Evolutionary conservation across 1,140 invertebrate genomes (phyloP), one percentile per base, ranked within the genome.

Genomic region (Xylocopa sonorina): DNA sequence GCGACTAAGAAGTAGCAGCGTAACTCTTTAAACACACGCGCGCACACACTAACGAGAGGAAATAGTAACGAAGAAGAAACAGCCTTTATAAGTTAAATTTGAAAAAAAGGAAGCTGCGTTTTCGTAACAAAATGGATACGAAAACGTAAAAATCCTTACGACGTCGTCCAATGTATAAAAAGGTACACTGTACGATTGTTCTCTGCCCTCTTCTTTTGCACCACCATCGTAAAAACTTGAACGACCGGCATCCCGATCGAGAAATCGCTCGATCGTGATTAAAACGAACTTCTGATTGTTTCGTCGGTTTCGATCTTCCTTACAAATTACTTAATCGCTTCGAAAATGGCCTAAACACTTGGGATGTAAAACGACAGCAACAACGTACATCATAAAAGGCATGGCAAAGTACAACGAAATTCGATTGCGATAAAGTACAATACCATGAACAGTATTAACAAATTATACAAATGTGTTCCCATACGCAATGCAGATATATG

Each of bases 231-330:
- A 4, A 16, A 48, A 48, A 50, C 27, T 67, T 5, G 48, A n/a
- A 48, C 12, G 24, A 48, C 24, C 29, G 48, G 7, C 48, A 57
- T 69, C 82, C 53, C 89, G 84, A 81, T 86, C 88, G 88, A 92
- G 90, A 92, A 91, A 92, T 91, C 84, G 90, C 90, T 90, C 89
- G 88, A 91, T 66, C 88, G 89, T 68, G 87, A 85, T 79, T 76
- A 50, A 38, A 10, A 21, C 12, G 55, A 29, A 27, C 63, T 62
- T 58, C 71, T 63, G 34, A 14, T n/a, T 60, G 14, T 57, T 38
- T 34, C 29, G 21, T 64, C 74, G 82, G 18, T 1, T 34, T 60
- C 14, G 0, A 53, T 82, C 78, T 80, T 78, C 71, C 46, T 58
- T 29, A 21, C 27, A 34, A 3, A 46, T 60, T 53, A 5, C 5